Evolutionary conservation across 2,797 vertebrate genomes (phyloP).

Genomic region (Sebastolobus altivelis): DNA sequence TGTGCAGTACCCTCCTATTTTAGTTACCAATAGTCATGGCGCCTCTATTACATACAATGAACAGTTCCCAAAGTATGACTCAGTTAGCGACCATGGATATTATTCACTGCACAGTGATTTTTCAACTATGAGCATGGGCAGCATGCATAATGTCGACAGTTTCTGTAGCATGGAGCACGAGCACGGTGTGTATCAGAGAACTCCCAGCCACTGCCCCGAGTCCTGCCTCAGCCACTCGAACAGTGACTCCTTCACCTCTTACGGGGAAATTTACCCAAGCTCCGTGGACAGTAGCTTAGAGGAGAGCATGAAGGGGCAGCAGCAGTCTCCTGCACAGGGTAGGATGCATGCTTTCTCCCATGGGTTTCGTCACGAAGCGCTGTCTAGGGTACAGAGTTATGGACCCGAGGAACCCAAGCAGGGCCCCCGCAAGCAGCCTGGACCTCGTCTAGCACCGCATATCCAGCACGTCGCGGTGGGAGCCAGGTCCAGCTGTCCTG

Average conservation of each 20-base stretch:
- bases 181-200: slow-evolving; percentile 90
- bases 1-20: slow-evolving; percentile 97
- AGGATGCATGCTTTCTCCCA: slow-evolving; percentile 94
- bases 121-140: slow-evolving; percentile 95
- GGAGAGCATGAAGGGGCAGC: slow-evolving; percentile 91
- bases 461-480: slow-evolving; percentile 91
- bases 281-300: slow-evolving; percentile 93
- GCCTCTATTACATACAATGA: slow-evolving; percentile 93
- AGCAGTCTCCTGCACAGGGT: slow-evolving; percentile 88
- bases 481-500: slow-evolving; percentile 94
- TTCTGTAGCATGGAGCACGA: slow-evolving; percentile 96
- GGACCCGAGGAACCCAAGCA: slow-evolving; percentile 95
- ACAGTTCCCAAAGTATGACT: slow-evolving; percentile 97
- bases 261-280: slow-evolving; percentile 93
- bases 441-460: slow-evolving; percentile 91
- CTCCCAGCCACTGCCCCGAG: slow-evolving; percentile 92
- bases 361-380: slow-evolving; percentile 94
- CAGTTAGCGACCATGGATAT: slow-evolving; percentile 95
- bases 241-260: slow-evolving; percentile 96
- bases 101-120: slow-evolving; percentile 98
- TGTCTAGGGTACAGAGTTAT: slow-evolving; percentile 95
- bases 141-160: slow-evolving; percentile 93
- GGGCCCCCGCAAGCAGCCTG: slow-evolving; percentile 89
- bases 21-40: slow-evolving; percentile 98
- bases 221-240: slow-evolving; percentile 94